Conservation (phyloP, 2,888 invertebrate genomes). For the Cataglyphis rosenhaueri region DNA sequence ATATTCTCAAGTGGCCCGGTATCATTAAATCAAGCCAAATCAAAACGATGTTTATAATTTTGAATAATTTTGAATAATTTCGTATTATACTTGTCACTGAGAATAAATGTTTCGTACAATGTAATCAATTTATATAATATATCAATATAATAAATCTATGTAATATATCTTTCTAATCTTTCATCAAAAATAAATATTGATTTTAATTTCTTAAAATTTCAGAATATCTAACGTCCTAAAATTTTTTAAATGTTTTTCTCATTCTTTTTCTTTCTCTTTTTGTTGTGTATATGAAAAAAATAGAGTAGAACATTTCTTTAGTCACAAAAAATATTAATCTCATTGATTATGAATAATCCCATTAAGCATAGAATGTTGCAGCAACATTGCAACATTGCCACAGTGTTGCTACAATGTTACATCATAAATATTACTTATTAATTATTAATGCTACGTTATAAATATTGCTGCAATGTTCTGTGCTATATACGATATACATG, state of each 20-base stretch:
- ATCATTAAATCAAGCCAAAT: conserved; percentile 27
- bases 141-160: background rate
- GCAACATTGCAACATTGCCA: no score
- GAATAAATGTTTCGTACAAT: conserved; percentile 1
- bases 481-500: no score
- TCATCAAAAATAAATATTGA: background rate
- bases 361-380: no score
- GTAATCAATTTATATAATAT: background rate
- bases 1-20: background rate
- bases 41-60: conserved; percentile 5
- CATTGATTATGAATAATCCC: background rate
- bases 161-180: background rate
- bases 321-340: background rate
- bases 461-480: no score
- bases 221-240: background rate
- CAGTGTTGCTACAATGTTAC: no score
- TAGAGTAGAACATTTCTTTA: background rate
- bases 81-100: background rate
- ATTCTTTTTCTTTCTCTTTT: background rate
- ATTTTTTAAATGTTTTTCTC: background rate
- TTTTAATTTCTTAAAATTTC: background rate
- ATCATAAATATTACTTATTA: no score
- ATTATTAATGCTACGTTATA: no score
- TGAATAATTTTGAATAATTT: background rate
- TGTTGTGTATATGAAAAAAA: background rate